Percentiles rank a stretch among this genome's conserved stretches.
Conservation (phyloP, 30 jellyfish, hydroid and myxozoan species). For the Aurelia sp. region DNA sequence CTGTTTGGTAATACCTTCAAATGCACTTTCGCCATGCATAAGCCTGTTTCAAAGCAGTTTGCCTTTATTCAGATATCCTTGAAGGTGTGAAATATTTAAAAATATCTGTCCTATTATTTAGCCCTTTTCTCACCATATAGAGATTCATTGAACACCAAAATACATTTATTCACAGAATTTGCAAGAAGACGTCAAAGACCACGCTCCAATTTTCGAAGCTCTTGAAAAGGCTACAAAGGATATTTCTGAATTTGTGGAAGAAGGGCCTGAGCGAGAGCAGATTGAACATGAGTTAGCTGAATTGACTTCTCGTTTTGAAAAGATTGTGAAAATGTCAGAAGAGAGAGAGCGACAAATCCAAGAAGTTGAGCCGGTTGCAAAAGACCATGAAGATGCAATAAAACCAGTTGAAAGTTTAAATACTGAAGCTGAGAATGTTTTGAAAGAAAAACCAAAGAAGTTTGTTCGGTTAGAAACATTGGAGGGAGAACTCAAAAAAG, state of each 20-base stretch:
- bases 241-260: conserved; percentile 51
- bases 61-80: too few species aligned
- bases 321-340: conserved; percentile 55
- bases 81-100: neutral
- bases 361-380: conserved; percentile 77
- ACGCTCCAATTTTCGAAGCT: conserved; percentile 54
- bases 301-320: conserved; percentile 67
- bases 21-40: too few species aligned
- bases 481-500: conserved; percentile 54
- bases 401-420: conserved; percentile 57
- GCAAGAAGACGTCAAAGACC: conserved; percentile 68
- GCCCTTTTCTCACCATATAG: neutral
- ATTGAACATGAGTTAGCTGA: conserved; percentile 77
- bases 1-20: too few species aligned
- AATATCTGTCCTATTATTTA: neutral
- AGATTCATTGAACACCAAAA: too few species aligned
- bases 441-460: conserved; percentile 66
- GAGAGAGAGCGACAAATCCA: conserved; percentile 59
- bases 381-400: conserved; percentile 46
- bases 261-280: conserved; percentile 71
- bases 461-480: conserved; percentile 60
- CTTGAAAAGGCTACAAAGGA: conserved; percentile 55
- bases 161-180: conserved; percentile 48
- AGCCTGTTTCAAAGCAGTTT: too few species aligned
- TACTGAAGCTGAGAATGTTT: conserved; percentile 63